Evolutionary conservation across 2,797 vertebrate genomes (phyloP).

Genomic region (Lithobates pipiens): DNA sequence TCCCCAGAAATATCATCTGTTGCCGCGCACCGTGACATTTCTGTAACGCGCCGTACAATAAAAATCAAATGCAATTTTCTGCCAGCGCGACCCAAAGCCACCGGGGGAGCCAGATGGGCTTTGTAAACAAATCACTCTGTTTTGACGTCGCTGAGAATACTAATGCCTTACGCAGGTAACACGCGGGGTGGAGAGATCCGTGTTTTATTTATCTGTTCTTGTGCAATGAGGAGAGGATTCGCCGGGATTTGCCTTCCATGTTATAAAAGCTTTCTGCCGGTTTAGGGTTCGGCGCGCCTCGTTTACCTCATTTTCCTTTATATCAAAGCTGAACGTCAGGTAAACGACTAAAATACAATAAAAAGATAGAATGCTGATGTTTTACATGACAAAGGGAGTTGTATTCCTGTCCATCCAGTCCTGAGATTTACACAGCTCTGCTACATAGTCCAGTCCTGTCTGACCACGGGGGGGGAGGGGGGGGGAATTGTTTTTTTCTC

Average conservation of each 20-base stretch:
- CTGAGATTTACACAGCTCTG: too few relatives aligned
- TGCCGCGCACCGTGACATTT: constrained; percentile 56
- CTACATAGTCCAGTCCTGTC: too few relatives aligned
- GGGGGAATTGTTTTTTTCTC: too few relatives aligned
- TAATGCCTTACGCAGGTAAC: constrained; percentile 26
- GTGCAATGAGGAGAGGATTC: neutral
- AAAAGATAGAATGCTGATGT: too few relatives aligned
- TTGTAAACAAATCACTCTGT: constrained; percentile 49
- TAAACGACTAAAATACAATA: too few relatives aligned
- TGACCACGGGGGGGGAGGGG: too few relatives aligned
- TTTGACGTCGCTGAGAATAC: constrained; percentile 41
- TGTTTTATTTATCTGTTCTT: neutral
- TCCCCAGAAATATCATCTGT: constrained; percentile 53
- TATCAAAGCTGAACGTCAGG: too few relatives aligned
- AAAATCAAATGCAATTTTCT: constrained; percentile 59
- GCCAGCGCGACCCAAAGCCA: constrained; percentile 27
- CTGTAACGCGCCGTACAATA: constrained; percentile 52
- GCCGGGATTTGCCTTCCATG: neutral
- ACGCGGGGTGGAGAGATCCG: neutral
- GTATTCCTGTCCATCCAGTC: too few relatives aligned
- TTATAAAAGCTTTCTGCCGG: neutral
- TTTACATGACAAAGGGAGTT: too few relatives aligned
- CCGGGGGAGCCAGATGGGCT: constrained; percentile 50
- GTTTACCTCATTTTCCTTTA: neutral
- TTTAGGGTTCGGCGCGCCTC: neutral